These are phyloP conservation scores for Tortrix viridana DNA, from an alignment of 2,888 invertebrate genomes.

Conservation along the genomic window DNA sequence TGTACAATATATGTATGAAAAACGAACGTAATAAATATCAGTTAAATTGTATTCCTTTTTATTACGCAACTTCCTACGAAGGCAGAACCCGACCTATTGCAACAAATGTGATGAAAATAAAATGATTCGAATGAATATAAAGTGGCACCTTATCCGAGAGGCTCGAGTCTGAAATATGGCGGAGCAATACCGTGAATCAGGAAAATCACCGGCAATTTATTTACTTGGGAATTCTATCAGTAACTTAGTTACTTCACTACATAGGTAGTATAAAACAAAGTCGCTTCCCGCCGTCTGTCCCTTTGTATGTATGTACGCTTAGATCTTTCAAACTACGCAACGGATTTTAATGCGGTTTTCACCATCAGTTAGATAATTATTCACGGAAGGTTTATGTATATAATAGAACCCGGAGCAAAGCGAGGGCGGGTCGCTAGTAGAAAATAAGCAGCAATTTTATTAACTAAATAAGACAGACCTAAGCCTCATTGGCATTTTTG, in stretches of 20 bases:
- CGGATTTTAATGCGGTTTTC: too few species aligned
- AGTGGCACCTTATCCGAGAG: conserved; percentile 23
- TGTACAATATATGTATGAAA: too few species aligned
- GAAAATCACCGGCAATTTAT: conserved; percentile 33
- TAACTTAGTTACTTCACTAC: conserved; percentile 3
- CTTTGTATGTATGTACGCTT: too few species aligned
- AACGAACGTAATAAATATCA: too few species aligned
- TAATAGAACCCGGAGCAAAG: too few species aligned
- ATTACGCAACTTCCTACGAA: neutral
- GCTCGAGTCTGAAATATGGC: conserved; percentile 22
- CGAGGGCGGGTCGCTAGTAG: too few species aligned
- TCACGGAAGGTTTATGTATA: too few species aligned
- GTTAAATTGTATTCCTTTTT: neutral
- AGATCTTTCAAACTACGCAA: too few species aligned
- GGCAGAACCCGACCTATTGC: conserved; percentile 2
- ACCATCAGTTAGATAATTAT: too few species aligned
- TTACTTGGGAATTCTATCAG: conserved; percentile 27
- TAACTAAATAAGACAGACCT: neutral
- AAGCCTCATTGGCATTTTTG: conserved; percentile 22
- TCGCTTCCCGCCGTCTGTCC: too few species aligned
- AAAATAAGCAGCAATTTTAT: neutral
- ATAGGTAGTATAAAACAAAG: too few species aligned
- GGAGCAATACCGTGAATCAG: conserved; percentile 35
- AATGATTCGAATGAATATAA: conserved; percentile 34
- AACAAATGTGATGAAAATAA: conserved; percentile 25